Base-by-base conservation (phyloP, 2,113 vertebrate genomes). In the Empidonax traillii region DNA sequence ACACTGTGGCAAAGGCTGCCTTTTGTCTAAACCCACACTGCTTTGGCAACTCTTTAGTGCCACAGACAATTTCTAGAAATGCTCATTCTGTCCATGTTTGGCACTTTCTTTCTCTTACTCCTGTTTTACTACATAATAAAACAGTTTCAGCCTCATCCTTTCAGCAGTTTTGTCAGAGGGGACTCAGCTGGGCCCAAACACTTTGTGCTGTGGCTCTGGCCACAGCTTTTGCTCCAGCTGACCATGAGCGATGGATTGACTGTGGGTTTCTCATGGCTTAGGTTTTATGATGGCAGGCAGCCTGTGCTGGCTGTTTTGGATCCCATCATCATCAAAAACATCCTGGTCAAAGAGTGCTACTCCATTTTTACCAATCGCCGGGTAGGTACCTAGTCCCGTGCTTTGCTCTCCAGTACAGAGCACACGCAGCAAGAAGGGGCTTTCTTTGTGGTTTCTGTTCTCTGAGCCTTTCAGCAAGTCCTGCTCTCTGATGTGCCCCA, bases 281-380 rank as follows among this genome's bases (percentile, higher is more conserved):
- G 98, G 82, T 10, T 98, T 89, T 98, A 84, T 90, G 98, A 99
- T 3, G 98, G 96, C 77, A 98, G 98, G 18, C 33, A 53, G 25
- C 98, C 98, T 7, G 0, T 97, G 8, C 37, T 98, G 72, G 97
- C 96, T 43, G 37, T 98, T 77, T 47, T 97, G 81, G 98, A 98
- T 73, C 97, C 98, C 8, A 46, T 94, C 44, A 95, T 99, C 24
- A 94, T 98, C 52, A 98, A 98, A 97, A 83, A 61, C 25, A 89
- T 99, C 85, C 39, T 98, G 95, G 97, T 99, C 79, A 99, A 98
- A 95, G 98, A 99, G 41, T 98, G 97, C 93, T 98, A 98, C 84
- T 90, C 76, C 12, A 3, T 61, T 71, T 99, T 98, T 68, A 98
- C 98, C 81, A 98, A 98, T 79, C 96, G 92, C 80, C 95, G 97